Evolutionary conservation across 1,140 invertebrate species (phyloP).

Genomic region (Ruditapes philippinarum): DNA sequence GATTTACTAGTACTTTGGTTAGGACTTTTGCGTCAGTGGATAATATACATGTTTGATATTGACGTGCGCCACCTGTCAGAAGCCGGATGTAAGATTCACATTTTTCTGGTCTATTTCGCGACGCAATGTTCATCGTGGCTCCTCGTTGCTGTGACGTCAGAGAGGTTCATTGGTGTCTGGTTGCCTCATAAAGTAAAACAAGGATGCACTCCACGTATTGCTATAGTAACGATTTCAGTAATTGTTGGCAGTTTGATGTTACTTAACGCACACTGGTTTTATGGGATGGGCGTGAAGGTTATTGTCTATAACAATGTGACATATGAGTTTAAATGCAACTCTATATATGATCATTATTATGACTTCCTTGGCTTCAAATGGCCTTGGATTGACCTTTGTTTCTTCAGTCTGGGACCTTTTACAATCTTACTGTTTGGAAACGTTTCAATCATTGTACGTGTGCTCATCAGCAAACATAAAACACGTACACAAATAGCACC

Average conservation of each 20-base stretch:
- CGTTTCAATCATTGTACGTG: constrained; percentile 27
- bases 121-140: constrained; percentile 74
- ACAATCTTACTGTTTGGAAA: constrained; percentile 44
- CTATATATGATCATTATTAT: constrained; percentile 12
- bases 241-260: neutral
- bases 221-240: neutral
- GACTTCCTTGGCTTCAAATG: constrained; percentile 17
- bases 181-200: constrained; percentile 67
- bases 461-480: constrained; percentile 30
- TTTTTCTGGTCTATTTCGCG: constrained; percentile 67
- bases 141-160: constrained; percentile 75
- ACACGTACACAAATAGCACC: neutral
- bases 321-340: neutral
- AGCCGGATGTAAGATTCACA: constrained; percentile 70
- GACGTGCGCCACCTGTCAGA: constrained; percentile 66
- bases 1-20: constrained; percentile 72
- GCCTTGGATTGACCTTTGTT: constrained; percentile 59
- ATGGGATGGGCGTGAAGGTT: constrained; percentile 4
- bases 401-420: constrained; percentile 37
- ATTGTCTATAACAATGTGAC: neutral
- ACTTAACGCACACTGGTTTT: constrained; percentile 56
- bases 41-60: constrained; percentile 65
- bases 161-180: constrained; percentile 74
- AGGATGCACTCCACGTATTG: constrained; percentile 53
- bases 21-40: constrained; percentile 74